These are phyloP conservation scores for Argyresthia albistria DNA, from an alignment of 2,888 invertebrate species.

Conservation along the genomic window DNA sequence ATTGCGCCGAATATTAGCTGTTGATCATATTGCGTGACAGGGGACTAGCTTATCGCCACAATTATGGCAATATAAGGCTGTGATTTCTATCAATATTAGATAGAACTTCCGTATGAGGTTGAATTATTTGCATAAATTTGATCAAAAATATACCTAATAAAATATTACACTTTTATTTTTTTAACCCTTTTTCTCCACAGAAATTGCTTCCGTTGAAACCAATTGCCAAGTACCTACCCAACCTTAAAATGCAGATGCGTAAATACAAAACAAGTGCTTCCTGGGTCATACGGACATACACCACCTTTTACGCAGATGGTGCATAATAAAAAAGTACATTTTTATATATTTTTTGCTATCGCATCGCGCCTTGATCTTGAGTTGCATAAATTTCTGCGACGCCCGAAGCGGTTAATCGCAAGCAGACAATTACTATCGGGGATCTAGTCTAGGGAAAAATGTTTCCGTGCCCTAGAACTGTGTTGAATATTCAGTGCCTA, in stretches of 20 bases:
- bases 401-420: slow-evolving; percentile 40
- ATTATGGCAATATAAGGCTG: too few species aligned
- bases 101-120: too few species aligned
- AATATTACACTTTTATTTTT: too few species aligned
- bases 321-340: too few species aligned
- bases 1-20: too few species aligned
- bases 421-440: slow-evolving; percentile 40
- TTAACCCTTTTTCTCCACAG: not conserved
- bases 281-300: slow-evolving; percentile 34
- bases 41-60: too few species aligned
- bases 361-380: slow-evolving; percentile 36
- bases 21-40: too few species aligned
- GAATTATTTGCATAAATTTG: too few species aligned
- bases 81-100: too few species aligned
- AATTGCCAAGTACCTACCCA: slow-evolving; percentile 2
- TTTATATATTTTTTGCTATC: not conserved
- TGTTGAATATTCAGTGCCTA: slow-evolving; percentile 45
- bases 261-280: slow-evolving; percentile 33
- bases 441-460: slow-evolving; percentile 38
- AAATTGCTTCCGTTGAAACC: slow-evolving; percentile 2
- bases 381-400: slow-evolving; percentile 54
- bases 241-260: slow-evolving; percentile 29
- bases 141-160: too few species aligned
- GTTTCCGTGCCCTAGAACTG: slow-evolving; percentile 17
- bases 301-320: slow-evolving; percentile 56